These are phyloP conservation scores for Orius insidiosus DNA, from an alignment of 1,140 invertebrate species.

Conservation along the genomic window DNA sequence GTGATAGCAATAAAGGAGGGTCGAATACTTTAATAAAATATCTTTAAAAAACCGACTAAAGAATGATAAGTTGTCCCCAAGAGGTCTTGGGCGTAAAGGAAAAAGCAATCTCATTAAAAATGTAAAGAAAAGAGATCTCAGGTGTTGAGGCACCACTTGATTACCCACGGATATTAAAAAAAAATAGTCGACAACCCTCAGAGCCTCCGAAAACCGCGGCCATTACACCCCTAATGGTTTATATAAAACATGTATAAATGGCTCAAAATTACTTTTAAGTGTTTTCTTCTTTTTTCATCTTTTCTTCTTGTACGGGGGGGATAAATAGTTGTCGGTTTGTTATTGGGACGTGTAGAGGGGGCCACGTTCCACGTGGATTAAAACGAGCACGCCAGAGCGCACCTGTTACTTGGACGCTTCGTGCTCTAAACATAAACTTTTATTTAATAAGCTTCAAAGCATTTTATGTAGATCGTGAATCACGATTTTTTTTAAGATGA, in stretches of 20 bases:
- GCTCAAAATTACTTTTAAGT: slow-evolving; percentile 15
- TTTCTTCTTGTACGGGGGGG: background rate
- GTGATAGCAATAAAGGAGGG: too few species aligned
- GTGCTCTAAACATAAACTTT: too few species aligned
- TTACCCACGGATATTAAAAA: slow-evolving; percentile 11
- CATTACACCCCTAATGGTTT: slow-evolving; percentile 11
- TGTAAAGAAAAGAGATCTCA: slow-evolving; percentile 13
- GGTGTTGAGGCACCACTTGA: slow-evolving; percentile 9
- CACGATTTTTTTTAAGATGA: too few species aligned
- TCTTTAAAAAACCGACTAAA: background rate
- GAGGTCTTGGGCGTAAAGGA: slow-evolving; percentile 3
- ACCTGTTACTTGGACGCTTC: too few species aligned
- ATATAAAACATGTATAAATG: slow-evolving; percentile 15
- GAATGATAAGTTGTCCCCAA: slow-evolving; percentile 9
- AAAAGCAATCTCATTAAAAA: slow-evolving; percentile 14
- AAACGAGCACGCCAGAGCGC: too few species aligned
- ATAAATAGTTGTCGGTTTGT: too few species aligned
- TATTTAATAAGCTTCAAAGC: too few species aligned
- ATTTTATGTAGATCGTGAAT: too few species aligned
- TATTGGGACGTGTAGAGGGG: too few species aligned
- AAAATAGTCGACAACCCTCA: slow-evolving; percentile 3
- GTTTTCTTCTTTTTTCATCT: slow-evolving; percentile 5
- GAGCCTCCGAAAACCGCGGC: background rate
- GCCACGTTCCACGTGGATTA: too few species aligned
- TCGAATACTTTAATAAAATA: too few species aligned